Percentiles rank a stretch among this genome's conserved stretches.
phyloP scores from a whole-genome alignment of 1,140 invertebrate species.

The Polypedilum vanderplanki region DNA sequence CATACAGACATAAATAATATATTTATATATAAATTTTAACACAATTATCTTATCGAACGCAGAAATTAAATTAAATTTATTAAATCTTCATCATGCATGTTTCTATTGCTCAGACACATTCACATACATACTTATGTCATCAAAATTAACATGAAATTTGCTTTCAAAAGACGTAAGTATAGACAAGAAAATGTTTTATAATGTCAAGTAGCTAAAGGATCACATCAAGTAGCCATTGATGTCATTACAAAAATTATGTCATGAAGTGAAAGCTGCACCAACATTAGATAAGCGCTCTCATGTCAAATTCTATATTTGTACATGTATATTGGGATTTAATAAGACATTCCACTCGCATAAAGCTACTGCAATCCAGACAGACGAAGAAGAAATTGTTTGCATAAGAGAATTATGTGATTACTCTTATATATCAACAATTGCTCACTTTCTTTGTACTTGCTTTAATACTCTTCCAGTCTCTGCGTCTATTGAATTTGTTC shows the following conservation, averaged over 20 bases:
- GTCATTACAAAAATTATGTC: not conserved
- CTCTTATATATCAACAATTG: not conserved
- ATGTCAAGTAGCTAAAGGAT: not conserved
- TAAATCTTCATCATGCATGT: slow-evolving; percentile 10
- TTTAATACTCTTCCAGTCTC: too few relatives aligned
- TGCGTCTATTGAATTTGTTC: too few relatives aligned
- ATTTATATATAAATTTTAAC: not conserved
- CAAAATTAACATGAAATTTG: too few relatives aligned
- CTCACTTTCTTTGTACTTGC: not conserved
- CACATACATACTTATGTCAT: not conserved
- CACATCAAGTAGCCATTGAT: not conserved
- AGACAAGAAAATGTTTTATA: not conserved
- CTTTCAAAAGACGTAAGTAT: not conserved
- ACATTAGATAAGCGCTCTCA: not conserved
- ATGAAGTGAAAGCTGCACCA: not conserved
- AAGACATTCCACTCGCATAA: not conserved
- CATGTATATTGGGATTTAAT: not conserved
- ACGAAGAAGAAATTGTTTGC: not conserved
- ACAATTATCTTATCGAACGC: not conserved
- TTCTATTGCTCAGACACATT: not conserved
- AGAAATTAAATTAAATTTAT: slow-evolving; percentile 20
- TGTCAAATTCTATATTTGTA: not conserved
- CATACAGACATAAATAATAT: too few relatives aligned
- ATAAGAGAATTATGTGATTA: slow-evolving; percentile 13
- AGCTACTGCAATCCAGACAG: not conserved